Evolutionary conservation across 2,113 vertebrate genomes (phyloP), one percentile per base, ranked within the genome.

Genomic region (Marmota monax): DNA sequence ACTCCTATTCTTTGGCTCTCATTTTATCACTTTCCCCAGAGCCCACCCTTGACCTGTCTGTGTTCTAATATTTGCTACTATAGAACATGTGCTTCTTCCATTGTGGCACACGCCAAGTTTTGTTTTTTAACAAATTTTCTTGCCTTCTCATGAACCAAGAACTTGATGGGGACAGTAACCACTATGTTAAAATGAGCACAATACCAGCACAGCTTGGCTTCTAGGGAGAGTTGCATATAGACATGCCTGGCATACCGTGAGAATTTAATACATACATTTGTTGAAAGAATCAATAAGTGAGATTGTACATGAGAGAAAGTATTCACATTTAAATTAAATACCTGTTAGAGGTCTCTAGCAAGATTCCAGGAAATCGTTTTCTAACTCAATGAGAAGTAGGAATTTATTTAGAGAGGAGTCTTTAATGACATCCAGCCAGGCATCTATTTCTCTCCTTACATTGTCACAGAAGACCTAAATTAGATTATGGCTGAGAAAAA

Each of bases 401-500:
- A 45, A 86, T 86, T 97, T 93, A 79, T 88, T 25, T 58, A 25
- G 61, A 83, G n/a, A 76, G 65, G 42, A 83, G 53, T 65, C 14
- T 63, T 87, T 92, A 92, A 74, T 84, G 70, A 89, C 86, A 88
- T 11, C 69, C 29, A 88, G 17, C 14, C 34, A 74, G 90, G 74
- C 22, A 65, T 10, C 22, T 53, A 74, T 77, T 90, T 69, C 88
- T 87, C 51, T 69, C 25, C 13, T 86, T 70, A 39, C 65, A 93
- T 69, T 89, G 90, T 95, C 90, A 45, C 29, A 61, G 74, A 85
- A 53, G 80, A 86, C 83, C 32, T 93, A 74, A 89, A 96, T 96
- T 96, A 87, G 56, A 86, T 96, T 96, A 79, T 72, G 92, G 58
- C 39, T 92, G 29, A 82, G 96, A 88, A 84, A 84, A 88, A 92